Base-by-base conservation (phyloP, 2,113 vertebrate genomes). In the Parotia lawesii region DNA sequence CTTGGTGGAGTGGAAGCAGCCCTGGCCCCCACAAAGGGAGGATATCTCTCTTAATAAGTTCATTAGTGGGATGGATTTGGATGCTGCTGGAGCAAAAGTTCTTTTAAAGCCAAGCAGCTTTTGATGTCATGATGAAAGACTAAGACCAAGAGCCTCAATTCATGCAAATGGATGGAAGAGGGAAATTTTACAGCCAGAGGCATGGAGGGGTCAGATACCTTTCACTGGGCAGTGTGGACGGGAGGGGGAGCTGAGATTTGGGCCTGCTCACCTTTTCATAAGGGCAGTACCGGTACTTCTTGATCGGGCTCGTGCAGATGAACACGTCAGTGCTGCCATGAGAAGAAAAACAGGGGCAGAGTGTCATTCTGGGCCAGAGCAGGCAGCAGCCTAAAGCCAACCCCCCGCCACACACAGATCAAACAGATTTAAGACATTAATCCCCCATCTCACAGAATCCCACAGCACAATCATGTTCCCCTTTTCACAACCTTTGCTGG, bases 251-350 rank as follows among this genome's bases (percentile, higher is more conserved):
- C 12, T 57, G 65, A 38, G 37, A 37, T 56, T 57, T 0, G 4
- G 58, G 47, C 18, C 25, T 18, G 17, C 96, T 98, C 97, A 99
- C 99, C 99, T 99, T 99, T 97, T 99, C 99, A 1, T 98, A 98
- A 2, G 99, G 98, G 90, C 99, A 99, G 98, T 99, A 97, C 67
- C 97, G 96, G 87, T 98, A 99, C 88, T 98, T 98, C 95, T 98
- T 99, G 96, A 99, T 99, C 0, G 99, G 99, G 81, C 99, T 99
- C 5, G 99, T 99, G 97, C 99, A 99, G 96, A 99, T 99, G 96
- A 99, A 99, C 86, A 99, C 98, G 5, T 99, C 98, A 6, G 99
- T 99, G 98, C 99, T 99, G 97, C 45, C 89, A 69, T 5, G n/a
- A 91, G 76, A 82, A 92, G 29, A 78, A 33, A 88, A 78, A 73